phyloP scores from a whole-genome alignment of 2,797 vertebrate genomes.

The Tympanoctomys barrerae region DNA sequence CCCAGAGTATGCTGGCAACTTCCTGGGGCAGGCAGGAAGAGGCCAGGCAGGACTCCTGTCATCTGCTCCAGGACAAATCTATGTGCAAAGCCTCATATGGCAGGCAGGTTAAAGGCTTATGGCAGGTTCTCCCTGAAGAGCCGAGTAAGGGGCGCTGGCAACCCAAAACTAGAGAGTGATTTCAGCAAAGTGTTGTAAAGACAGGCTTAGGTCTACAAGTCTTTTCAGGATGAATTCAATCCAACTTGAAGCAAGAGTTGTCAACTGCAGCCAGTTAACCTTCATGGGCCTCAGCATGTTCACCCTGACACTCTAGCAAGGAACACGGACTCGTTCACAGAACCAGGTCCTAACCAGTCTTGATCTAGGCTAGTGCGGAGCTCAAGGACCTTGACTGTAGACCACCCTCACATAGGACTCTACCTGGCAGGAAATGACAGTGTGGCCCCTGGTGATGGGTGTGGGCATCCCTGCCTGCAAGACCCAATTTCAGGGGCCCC shows the following conservation, averaged over 20 bases:
- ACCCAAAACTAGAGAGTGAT: background rate
- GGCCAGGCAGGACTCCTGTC: fast-evolving
- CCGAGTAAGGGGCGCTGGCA: no score
- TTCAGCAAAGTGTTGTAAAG: fast-evolving
- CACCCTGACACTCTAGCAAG: background rate
- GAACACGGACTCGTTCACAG: fast-evolving
- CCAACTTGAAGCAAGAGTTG: background rate
- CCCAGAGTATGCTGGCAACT: background rate
- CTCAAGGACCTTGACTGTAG: fast-evolving
- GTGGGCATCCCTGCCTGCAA: background rate
- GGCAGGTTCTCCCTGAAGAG: background rate
- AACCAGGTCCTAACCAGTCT: background rate
- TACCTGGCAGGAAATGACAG: background rate
- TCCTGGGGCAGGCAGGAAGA: background rate
- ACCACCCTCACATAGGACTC: background rate
- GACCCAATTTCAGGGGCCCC: background rate
- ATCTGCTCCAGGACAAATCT: background rate
- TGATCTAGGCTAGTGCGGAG: background rate
- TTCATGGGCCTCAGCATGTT: background rate
- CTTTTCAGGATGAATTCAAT: background rate
- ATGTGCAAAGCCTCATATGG: background rate
- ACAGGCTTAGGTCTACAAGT: no score
- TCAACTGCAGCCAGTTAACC: background rate
- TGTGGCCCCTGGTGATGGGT: no score
- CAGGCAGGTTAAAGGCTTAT: background rate